Base-by-base conservation (phyloP, 2,113 vertebrate genomes). In the Vombatus ursinus region DNA sequence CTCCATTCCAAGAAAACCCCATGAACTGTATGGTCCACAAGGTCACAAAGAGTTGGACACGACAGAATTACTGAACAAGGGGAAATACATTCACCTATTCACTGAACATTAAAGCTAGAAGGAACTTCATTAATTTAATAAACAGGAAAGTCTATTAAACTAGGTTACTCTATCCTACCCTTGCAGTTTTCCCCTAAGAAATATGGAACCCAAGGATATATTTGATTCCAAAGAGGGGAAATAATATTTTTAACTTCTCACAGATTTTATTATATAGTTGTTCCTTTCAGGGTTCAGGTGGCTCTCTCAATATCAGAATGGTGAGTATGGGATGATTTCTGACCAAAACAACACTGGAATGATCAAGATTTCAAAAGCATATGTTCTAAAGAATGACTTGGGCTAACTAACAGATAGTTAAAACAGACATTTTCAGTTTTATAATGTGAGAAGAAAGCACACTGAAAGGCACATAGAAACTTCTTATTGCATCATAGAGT, bases 201-300 rank as follows among this genome's bases (percentile, higher is more conserved):
- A 68, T 37, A 28, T 31, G 57, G 28, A 68, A 68, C 10, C 31
- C 57, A 31, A 68, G 57, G 11, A 68, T 68, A 68, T 3, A 68
- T 68, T 68, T 3, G 0, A 31, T 68, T 68, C 31, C 57, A 68
- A 68, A 68, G 57, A 14, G 57, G 54, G 25, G 25, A 4, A 37
- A 14, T 2, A 68, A 0, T 0, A 1, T 37, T 44, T 50, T 23
- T 37, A 8, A 3, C 3, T 23, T 8, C 0, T 37, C 0, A 37
- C 54, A 2, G 0, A 19, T 25, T 92, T 24, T 16, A n/a, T 2
- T 48, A 0, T 0, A 16, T 44, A 12, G 7, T 26, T 19, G 22
- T 24, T 50, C 11, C 54, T n/a, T 92, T 48, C 5, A 0, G 26
- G 10, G 25, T 77, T 0, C 11, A 31, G 26, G 22, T 24, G 26